phyloP scores from a whole-genome alignment of 2,888 invertebrate genomes.

The Phragmatobia fuliginosa region DNA sequence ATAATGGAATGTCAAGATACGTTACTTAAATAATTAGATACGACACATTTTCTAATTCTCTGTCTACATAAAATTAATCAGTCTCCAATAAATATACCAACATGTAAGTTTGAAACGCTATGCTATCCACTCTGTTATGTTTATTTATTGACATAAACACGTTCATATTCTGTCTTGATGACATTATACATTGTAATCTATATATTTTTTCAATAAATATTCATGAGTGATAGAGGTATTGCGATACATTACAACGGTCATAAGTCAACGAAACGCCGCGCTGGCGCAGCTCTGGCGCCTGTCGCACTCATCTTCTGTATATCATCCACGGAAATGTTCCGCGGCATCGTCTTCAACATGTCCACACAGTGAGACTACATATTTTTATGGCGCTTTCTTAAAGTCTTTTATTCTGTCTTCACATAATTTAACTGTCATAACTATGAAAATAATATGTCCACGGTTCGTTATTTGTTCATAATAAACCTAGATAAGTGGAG shows the following conservation, averaged over 20 bases:
- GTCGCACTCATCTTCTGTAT: conserved; percentile 57
- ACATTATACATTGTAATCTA: conserved; percentile 74
- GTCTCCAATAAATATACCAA: conserved; percentile 74
- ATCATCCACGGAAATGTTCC: conserved; percentile 54
- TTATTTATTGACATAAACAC: conserved; percentile 78
- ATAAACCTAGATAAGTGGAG: conserved; percentile 34
- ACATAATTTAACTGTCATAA: conserved; percentile 74
- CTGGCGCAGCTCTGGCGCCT: conserved; percentile 60
- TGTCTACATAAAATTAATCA: conserved; percentile 72
- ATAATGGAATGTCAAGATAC: neutral
- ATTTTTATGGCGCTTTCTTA: conserved; percentile 75
- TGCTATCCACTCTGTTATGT: conserved; percentile 61
- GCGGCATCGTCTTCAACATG: conserved; percentile 70
- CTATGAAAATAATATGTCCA: conserved; percentile 70
- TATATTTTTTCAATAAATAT: conserved; percentile 82
- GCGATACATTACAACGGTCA: conserved; percentile 81
- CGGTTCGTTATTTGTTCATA: conserved; percentile 47
- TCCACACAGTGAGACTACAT: conserved; percentile 76
- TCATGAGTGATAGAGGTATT: conserved; percentile 85
- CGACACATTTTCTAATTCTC: conserved; percentile 63
- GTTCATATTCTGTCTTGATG: conserved; percentile 64
- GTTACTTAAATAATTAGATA: neutral
- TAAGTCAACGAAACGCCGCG: conserved; percentile 82
- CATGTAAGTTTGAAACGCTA: conserved; percentile 66
- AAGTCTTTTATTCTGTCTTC: conserved; percentile 73